A percentile compares a stretch with the other conserved stretches of the same genome.
Evolutionary conservation across 2,888 invertebrate species (phyloP).

Genomic region (Drosophila melanosoma): DNA sequence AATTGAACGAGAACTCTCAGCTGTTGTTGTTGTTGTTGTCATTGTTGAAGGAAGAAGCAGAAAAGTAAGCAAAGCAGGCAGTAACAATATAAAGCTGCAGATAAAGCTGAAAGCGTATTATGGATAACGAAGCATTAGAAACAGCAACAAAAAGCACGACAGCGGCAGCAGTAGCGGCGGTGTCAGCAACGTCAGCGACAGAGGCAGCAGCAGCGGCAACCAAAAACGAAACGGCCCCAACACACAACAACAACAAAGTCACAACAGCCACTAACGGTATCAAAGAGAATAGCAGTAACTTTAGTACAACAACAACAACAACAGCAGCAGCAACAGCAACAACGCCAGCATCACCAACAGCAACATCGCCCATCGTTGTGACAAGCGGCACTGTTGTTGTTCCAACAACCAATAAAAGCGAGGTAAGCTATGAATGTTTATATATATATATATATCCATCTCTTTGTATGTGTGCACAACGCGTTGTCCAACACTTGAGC

Average conservation of each 20-base stretch:
- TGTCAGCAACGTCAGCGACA: conserved; percentile 42
- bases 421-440: conserved; percentile 67
- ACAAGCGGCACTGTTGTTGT: conserved; percentile 66
- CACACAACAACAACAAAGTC: conserved; percentile 74
- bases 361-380: conserved; percentile 78
- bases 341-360: conserved; percentile 46
- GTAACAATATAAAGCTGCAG: conserved; percentile 35
- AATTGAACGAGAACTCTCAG: conserved; percentile 35
- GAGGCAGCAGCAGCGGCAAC: conserved; percentile 47
- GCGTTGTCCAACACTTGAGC: conserved; percentile 15
- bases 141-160: conserved; percentile 73
- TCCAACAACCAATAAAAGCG: conserved; percentile 65
- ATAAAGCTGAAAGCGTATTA: conserved; percentile 78
- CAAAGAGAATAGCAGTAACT: conserved; percentile 84
- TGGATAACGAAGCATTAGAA: conserved; percentile 82
- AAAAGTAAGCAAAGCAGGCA: conserved; percentile 21
- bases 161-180: conserved; percentile 50
- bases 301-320: conserved; percentile 80
- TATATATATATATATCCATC: not conserved
- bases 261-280: conserved; percentile 83
- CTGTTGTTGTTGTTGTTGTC: conserved; percentile 51
- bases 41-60: conserved; percentile 39
- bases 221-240: conserved; percentile 68
- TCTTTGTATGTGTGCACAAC: conserved; percentile 14
- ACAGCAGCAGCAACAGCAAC: conserved; percentile 48